Evolutionary conservation across 2,797 vertebrate genomes (phyloP).

Genomic region (Urocyon cinereoargenteus): DNA sequence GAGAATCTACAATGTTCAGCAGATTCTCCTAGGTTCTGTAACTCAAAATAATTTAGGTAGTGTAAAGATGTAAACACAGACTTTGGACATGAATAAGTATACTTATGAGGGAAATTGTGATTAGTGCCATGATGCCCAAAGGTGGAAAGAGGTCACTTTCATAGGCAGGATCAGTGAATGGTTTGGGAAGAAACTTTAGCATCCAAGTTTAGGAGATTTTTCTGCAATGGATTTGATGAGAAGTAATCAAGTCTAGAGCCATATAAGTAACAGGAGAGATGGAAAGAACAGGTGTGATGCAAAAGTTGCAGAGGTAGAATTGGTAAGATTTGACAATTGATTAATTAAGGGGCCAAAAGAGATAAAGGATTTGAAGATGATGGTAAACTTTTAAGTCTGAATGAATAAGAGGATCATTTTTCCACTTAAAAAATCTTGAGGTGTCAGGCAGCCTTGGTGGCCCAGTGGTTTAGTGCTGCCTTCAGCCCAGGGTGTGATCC

Average conservation of each 20-base stretch:
- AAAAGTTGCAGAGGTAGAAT: background rate
- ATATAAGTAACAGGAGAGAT: background rate
- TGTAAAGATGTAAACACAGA: background rate
- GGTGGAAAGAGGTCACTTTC: background rate
- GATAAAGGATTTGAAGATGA: background rate
- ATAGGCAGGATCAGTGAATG: background rate
- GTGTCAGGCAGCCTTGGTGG: background rate
- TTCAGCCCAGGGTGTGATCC: too few species aligned
- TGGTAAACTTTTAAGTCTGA: conserved; percentile 21
- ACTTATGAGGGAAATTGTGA: background rate
- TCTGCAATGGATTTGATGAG: background rate
- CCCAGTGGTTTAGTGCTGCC: too few species aligned
- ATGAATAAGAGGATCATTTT: conserved; percentile 31
- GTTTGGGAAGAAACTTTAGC: background rate
- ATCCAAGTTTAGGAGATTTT: background rate
- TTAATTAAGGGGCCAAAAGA: background rate
- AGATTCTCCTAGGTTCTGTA: background rate
- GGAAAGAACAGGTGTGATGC: accelerated
- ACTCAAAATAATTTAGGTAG: background rate
- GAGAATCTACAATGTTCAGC: background rate
- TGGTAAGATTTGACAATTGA: background rate
- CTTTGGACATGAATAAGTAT: background rate
- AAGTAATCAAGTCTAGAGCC: background rate
- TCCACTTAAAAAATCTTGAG: background rate
- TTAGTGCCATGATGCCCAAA: background rate